Evolutionary conservation across 2,888 invertebrate genomes (phyloP), one percentile per base, ranked within the genome.

Genomic region (Hyppa rectilinea): DNA sequence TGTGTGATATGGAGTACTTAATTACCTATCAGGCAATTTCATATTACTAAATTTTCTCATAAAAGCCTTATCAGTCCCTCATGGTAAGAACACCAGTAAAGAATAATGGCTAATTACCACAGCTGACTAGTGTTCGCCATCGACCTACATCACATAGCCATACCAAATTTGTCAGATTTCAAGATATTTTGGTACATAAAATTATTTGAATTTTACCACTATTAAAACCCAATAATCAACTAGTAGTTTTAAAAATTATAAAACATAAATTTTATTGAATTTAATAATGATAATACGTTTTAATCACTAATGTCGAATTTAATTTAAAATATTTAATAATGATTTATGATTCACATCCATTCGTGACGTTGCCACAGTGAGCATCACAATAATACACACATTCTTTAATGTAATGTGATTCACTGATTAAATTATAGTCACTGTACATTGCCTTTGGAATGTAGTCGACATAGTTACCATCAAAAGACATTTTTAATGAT

Each of bases 381-480:
- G 55, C 67, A 71, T 70, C 43, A 62, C 64, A 82, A 81, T 71
- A 73, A 78, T 64, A 55, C 75, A 55, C 75, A 75, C 77, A 80
- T 83, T 82, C 80, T 78, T 85, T 76, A 71, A 75, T 78, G 77
- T 72, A 75, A 87, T 82, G 74, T 86, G 83, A 82, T 81, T 86
- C 85, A 87, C 84, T 87, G 88, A 83, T 81, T 86, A 80, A 85
- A 88, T 88, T 84, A 84, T 83, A 75, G 81, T 60, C 66, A 76
- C 68, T 85, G 78, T 81, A 72, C 80, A 55, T 70, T 75, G 74
- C 72, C 74, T 73, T 71, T 67, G 53, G 29, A 23, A 53, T 65
- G 43, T 69, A 69, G 65, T 67, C 67, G 58, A 78, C 56, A 68
- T 38, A 60, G 50, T 63, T 38, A 29, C 17, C 20, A 47, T 38